Percentiles rank a stretch among this genome's conserved stretches.
Conservation (phyloP, 2,797 vertebrate species). For the Danionella dracula region DNA sequence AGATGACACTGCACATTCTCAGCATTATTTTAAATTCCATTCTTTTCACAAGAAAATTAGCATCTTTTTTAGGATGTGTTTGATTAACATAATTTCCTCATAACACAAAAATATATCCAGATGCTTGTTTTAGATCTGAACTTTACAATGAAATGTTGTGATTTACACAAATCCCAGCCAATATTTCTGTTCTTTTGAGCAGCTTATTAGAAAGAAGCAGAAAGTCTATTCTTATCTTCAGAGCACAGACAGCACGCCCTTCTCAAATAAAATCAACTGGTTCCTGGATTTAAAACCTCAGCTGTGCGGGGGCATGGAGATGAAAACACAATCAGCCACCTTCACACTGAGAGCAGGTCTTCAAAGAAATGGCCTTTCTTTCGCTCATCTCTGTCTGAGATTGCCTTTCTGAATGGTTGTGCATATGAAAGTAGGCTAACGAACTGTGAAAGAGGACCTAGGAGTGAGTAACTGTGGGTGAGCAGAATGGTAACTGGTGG, state of each 20-base stretch:
- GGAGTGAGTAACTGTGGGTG: neutral
- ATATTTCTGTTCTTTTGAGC: slow-evolving; percentile 1
- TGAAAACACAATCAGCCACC: neutral
- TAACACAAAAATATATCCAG: neutral
- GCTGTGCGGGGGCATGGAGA: neutral
- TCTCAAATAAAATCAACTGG: slow-evolving; percentile 11
- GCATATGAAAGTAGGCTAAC: slow-evolving; percentile 24
- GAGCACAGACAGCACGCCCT: neutral
- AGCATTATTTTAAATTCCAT: too few relatives aligned
- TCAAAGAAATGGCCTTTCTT: slow-evolving; percentile 18
- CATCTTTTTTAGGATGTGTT: neutral
- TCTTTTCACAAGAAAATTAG: too few relatives aligned
- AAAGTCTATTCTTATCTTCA: slow-evolving; percentile 11
- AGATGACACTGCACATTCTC: too few relatives aligned
- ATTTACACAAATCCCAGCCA: neutral
- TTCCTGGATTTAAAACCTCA: slow-evolving; percentile 8
- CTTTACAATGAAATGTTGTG: too few relatives aligned
- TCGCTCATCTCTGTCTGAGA: neutral
- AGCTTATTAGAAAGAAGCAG: neutral
- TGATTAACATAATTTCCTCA: neutral
- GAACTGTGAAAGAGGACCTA: slow-evolving; percentile 12
- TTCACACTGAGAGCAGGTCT: neutral
- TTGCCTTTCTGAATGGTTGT: slow-evolving; percentile 14
- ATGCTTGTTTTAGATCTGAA: too few relatives aligned
- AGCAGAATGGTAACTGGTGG: neutral